Conservation (phyloP, 1,140 invertebrate species). For the Bombus terrestris region DNA sequence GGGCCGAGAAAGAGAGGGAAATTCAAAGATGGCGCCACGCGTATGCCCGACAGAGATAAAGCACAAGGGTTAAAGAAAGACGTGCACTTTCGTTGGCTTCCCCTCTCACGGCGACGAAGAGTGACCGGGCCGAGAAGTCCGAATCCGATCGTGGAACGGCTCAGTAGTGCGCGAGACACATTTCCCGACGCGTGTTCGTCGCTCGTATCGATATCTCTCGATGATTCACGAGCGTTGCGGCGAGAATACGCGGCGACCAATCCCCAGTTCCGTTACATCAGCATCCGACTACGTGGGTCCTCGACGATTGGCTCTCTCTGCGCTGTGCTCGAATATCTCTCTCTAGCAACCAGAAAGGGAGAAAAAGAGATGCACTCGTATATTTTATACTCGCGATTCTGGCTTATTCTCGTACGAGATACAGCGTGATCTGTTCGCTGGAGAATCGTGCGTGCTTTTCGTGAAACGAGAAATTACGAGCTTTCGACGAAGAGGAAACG, state of each 20-base stretch:
- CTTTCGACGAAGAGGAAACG: not conserved
- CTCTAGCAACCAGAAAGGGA: not conserved
- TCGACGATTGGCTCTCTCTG: slow-evolving; percentile 15
- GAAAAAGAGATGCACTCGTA: not conserved
- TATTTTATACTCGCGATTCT: not conserved
- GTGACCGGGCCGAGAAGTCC: slow-evolving; percentile 41
- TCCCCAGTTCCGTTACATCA: slow-evolving; percentile 55
- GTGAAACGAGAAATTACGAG: not conserved
- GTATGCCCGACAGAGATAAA: not conserved
- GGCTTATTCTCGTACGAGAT: not conserved
- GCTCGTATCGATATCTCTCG: not conserved
- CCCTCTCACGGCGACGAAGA: not conserved
- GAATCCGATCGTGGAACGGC: slow-evolving; percentile 48
- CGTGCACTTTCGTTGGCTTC: not conserved
- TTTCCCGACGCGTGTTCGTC: slow-evolving; percentile 10
- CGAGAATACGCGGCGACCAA: slow-evolving; percentile 16
- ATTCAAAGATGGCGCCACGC: slow-evolving; percentile 58
- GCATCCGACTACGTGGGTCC: slow-evolving; percentile 30
- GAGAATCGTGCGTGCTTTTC: not conserved
- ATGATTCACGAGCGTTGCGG: not conserved
- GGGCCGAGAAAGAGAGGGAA: slow-evolving; percentile 8
- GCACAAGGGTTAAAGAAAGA: not conserved
- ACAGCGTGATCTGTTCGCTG: not conserved
- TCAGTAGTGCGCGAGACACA: slow-evolving; percentile 65
- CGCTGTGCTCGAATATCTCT: slow-evolving; percentile 4